Conservation (phyloP, 2,113 vertebrate genomes). For the Paedocypris sp. region DNA sequence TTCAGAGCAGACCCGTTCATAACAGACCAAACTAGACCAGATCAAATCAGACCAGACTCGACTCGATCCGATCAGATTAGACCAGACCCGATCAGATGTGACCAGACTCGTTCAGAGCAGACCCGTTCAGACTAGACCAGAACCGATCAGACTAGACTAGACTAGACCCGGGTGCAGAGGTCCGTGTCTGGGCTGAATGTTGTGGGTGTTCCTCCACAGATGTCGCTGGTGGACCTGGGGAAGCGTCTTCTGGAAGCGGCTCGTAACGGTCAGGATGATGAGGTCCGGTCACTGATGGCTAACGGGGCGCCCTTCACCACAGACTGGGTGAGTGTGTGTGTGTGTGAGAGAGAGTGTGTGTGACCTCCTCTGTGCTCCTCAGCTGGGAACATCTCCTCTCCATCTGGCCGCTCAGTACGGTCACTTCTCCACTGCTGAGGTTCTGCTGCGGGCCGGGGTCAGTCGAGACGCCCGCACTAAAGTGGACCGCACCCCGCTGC, state of each 20-base stretch:
- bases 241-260: slow-evolving; percentile 86
- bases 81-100: too few species aligned
- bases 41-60: too few species aligned
- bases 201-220: too few species aligned
- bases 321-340: slow-evolving; percentile 80
- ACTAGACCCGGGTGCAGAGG: too few species aligned
- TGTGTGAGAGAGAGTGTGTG: too few species aligned
- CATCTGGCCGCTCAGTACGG: slow-evolving; percentile 85
- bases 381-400: slow-evolving; percentile 84
- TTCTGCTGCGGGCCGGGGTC: slow-evolving; percentile 80
- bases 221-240: slow-evolving; percentile 87
- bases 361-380: background rate
- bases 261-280: slow-evolving; percentile 80
- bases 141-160: too few species aligned
- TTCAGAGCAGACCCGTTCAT: too few species aligned
- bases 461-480: slow-evolving; percentile 89
- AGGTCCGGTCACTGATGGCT: slow-evolving; percentile 81
- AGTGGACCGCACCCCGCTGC: slow-evolving; percentile 84
- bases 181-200: too few species aligned
- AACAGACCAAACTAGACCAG: too few species aligned
- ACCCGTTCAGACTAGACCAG: too few species aligned
- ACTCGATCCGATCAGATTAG: too few species aligned
- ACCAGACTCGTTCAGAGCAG: too few species aligned
- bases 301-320: slow-evolving; percentile 89
- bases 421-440: slow-evolving; percentile 83